Base-by-base conservation (phyloP, 37 sponge, comb jelly and placozoan genomes). In the Beroe ovata region DNA sequence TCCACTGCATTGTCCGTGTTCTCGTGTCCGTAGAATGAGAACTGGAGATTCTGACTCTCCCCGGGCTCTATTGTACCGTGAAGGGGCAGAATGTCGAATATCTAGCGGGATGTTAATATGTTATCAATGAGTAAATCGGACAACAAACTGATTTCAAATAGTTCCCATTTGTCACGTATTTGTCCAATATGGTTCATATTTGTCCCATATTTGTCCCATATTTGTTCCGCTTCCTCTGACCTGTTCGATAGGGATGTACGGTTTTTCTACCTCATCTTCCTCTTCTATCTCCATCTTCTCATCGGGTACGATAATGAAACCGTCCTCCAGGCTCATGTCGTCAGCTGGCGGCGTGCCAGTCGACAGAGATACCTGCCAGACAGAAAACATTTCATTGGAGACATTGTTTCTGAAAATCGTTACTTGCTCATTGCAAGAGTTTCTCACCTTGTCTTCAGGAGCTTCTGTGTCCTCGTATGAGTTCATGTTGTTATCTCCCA, bases 61-160 rank as follows among this genome's bases (percentile, higher is more conserved):
- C 95, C 96, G 0, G 95, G 95, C 39, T 88, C 90, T 38, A 97
- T 90, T 0, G 41, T 63, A 14, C 96, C 96, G 64, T 94, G 93
- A 8, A 97, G 90, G 18, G 99, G 99, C 8, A 97, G 93, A n/a
- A 97, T 93, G 61, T 97, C 99, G 92, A 97, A 97, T 29, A 97
- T 72, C 95, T 96, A 88, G 11, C 54, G 11, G 54, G 11, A 47
- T n/a, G n/a, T n/a, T n/a, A n/a, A n/a, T n/a, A n/a, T n/a, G n/a
- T n/a, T n/a, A n/a, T n/a, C n/a, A n/a, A n/a, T n/a, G n/a, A n/a
- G n/a, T n/a, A n/a, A n/a, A n/a, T n/a, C n/a, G n/a, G n/a, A n/a
- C n/a, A n/a, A n/a, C n/a, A n/a, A n/a, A n/a, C n/a, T n/a, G n/a
- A n/a, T n/a, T n/a, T n/a, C n/a, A n/a, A n/a, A n/a, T n/a, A n/a